Conservation (phyloP, 2,888 invertebrate species). For the Oscheius sp. region DNA sequence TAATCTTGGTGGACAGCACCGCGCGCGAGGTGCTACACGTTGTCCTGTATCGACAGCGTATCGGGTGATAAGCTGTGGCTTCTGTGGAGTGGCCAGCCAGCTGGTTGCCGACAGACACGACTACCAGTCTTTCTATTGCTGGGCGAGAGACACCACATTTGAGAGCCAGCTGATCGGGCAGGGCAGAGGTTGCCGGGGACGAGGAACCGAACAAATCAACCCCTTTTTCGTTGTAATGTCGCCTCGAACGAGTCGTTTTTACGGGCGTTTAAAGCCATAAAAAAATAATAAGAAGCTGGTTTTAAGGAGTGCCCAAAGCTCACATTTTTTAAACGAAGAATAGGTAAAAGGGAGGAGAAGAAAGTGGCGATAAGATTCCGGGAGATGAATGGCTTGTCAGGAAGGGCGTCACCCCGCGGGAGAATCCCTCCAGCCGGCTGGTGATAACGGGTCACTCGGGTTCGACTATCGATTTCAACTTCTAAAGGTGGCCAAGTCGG, state of each 20-base stretch:
- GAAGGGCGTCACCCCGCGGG: slow-evolving; percentile 23
- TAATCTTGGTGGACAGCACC: slow-evolving; percentile 8
- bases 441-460: slow-evolving; percentile 18
- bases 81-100: background rate
- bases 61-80: background rate
- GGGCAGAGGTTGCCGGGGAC: background rate
- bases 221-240: background rate
- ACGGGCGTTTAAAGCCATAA: slow-evolving; percentile 9
- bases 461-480: slow-evolving; percentile 23
- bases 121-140: slow-evolving; percentile 31
- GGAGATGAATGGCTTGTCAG: slow-evolving; percentile 11
- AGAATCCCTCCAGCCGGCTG: slow-evolving; percentile 3
- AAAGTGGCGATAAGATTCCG: slow-evolving; percentile 7
- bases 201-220: no score
- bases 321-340: background rate
- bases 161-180: background rate
- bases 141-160: slow-evolving; percentile 5
- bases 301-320: background rate
- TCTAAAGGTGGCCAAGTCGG: background rate
- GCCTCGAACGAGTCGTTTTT: background rate
- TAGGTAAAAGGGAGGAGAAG: background rate
- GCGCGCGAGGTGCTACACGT: background rate
- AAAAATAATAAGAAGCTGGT: slow-evolving; percentile 27
- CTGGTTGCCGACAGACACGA: slow-evolving; percentile 4
- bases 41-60: slow-evolving; percentile 2